Evolutionary conservation across 2,888 invertebrate species (phyloP).

Genomic region (Pollenia angustigena): DNA sequence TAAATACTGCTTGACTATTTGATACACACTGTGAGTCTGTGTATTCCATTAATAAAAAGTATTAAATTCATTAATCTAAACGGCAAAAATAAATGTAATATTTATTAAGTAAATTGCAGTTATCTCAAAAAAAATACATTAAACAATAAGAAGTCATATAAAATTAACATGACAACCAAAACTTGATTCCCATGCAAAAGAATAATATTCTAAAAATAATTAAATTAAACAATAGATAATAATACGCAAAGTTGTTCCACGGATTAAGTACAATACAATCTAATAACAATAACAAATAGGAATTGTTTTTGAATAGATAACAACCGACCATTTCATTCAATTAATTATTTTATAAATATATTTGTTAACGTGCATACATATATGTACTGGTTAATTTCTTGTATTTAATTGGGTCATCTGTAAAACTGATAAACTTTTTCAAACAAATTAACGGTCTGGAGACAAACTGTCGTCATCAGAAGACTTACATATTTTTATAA

Average conservation of each 20-base stretch:
- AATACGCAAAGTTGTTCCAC: background rate
- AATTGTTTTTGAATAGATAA: too few species aligned
- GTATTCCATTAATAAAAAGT: background rate
- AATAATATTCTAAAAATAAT: background rate
- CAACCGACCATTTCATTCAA: too few species aligned
- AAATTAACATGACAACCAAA: background rate
- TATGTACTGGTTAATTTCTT: background rate
- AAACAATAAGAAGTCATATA: conserved; percentile 29
- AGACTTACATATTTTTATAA: background rate
- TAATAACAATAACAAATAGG: too few species aligned
- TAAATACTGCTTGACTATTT: background rate
- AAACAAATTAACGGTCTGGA: conserved; percentile 4
- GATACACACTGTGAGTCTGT: background rate
- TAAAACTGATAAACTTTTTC: conserved; percentile 17
- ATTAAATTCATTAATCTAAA: conserved; percentile 22
- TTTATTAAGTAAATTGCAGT: conserved; percentile 57
- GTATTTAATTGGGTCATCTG: conserved; percentile 39
- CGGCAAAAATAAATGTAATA: conserved; percentile 26
- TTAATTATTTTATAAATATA: too few species aligned
- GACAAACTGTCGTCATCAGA: conserved; percentile 41
- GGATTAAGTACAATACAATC: too few species aligned
- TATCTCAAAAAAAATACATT: conserved; percentile 31
- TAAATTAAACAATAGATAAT: background rate
- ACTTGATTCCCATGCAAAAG: background rate
- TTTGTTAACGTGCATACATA: too few species aligned